Evolutionary conservation across 2,797 vertebrate genomes (phyloP).

Genomic region (Urosaurus nigricauda): DNA sequence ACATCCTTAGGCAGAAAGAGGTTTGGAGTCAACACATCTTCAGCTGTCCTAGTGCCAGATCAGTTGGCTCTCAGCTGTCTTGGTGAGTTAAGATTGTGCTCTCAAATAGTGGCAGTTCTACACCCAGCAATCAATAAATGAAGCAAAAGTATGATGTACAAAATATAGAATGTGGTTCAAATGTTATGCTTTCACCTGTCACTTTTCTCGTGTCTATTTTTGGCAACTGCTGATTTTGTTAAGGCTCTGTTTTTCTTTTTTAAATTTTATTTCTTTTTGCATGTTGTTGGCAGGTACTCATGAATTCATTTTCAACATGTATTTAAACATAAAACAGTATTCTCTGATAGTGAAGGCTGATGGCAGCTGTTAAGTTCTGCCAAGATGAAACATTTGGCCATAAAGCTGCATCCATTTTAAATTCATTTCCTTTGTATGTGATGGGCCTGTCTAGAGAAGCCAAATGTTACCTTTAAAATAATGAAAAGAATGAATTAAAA

Average conservation of each 20-base stretch:
- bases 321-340: not conserved
- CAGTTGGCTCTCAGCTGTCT: no score
- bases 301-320: not conserved
- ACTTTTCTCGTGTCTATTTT: slow-evolving; percentile 2
- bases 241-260: slow-evolving; percentile 1
- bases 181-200: not conserved
- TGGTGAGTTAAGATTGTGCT: no score
- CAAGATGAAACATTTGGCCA: not conserved
- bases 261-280: not conserved
- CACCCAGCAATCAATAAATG: slow-evolving; percentile 10
- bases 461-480: not conserved
- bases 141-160: not conserved
- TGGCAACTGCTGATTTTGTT: slow-evolving; percentile 12
- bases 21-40: no score
- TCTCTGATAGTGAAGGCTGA: not conserved
- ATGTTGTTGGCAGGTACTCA: not conserved
- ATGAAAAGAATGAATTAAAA: not conserved
- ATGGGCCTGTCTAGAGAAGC: not conserved
- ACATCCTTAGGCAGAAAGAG: no score
- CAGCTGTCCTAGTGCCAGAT: no score
- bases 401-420: not conserved
- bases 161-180: slow-evolving; percentile 7
- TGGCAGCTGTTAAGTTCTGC: not conserved
- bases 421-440: not conserved
- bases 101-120: not conserved